phyloP scores from a whole-genome alignment of 1,140 invertebrate genomes.

The Formica selysi region DNA sequence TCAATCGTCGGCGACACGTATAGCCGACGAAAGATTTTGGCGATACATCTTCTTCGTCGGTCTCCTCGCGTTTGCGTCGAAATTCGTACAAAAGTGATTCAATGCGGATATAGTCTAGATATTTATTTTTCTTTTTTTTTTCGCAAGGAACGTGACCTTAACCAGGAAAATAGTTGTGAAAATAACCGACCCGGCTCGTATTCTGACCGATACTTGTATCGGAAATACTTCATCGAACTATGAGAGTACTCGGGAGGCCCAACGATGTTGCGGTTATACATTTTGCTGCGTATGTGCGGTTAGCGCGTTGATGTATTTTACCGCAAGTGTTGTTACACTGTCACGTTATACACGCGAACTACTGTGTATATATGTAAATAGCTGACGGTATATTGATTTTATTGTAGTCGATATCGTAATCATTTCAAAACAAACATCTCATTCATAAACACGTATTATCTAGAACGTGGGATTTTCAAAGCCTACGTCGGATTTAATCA shows the following conservation, averaged over 20 bases:
- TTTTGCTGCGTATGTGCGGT: conserved; percentile 40
- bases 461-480: neutral
- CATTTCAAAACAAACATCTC: conserved; percentile 11
- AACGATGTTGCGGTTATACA: conserved; percentile 40
- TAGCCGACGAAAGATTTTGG: neutral
- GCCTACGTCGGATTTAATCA: neutral
- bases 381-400: conserved; percentile 11
- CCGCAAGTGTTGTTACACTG: conserved; percentile 35
- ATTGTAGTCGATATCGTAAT: neutral
- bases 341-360: conserved; percentile 19
- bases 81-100: conserved; percentile 25
- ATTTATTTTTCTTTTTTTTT: neutral
- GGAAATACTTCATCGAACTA: conserved; percentile 47
- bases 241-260: conserved; percentile 15
- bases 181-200: conserved; percentile 11
- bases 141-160: neutral
- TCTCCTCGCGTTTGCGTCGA: conserved; percentile 27
- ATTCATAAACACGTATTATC: neutral
- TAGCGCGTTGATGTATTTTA: conserved; percentile 35
- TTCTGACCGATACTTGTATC: conserved; percentile 19
- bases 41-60: conserved; percentile 8
- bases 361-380: conserved; percentile 52
- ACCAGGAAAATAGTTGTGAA: conserved; percentile 21
- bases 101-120: neutral
- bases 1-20: conserved; percentile 41